A percentile compares a stretch with the other conserved stretches of the same genome.
phyloP scores from a whole-genome alignment of 2,888 invertebrate genomes.

The Hermaeophaga mercurialis region DNA sequence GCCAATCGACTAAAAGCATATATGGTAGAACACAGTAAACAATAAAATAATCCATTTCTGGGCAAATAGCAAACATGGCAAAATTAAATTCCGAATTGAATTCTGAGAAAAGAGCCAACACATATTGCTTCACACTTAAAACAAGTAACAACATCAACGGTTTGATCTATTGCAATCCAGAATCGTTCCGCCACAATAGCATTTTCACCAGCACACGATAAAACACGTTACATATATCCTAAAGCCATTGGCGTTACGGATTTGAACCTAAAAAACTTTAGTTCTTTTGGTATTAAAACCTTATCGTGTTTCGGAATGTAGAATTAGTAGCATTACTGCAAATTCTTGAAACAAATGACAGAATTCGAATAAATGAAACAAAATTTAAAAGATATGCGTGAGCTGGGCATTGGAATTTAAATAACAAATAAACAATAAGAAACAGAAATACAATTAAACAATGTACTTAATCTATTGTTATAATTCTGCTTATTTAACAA shows the following conservation, averaged over 20 bases:
- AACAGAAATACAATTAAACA: too few relatives aligned
- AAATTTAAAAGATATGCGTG: too few relatives aligned
- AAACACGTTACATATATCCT: not conserved
- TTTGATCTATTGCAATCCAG: conserved; percentile 4
- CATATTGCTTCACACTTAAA: conserved; percentile 5
- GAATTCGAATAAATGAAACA: too few relatives aligned
- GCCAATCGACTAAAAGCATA: not conserved
- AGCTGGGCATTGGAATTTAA: too few relatives aligned
- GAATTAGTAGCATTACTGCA: too few relatives aligned
- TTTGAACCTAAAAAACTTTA: too few relatives aligned
- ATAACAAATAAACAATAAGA: too few relatives aligned
- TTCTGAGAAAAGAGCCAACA: conserved; percentile 5
- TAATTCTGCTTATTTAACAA: too few relatives aligned
- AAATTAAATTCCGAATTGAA: conserved; percentile 10
- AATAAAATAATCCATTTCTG: not conserved
- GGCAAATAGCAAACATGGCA: not conserved
- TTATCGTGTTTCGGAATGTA: too few relatives aligned
- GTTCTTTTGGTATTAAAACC: too few relatives aligned
- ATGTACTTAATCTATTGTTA: too few relatives aligned
- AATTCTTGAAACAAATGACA: too few relatives aligned
- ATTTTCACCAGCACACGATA: conserved; percentile 1
- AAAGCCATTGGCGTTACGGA: not conserved
- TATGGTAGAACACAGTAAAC: not conserved
- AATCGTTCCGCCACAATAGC: conserved; percentile 2
- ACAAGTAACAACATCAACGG: conserved; percentile 4